Base-by-base conservation (phyloP, 2,888 invertebrate species). In the Cartodere bifasciata region DNA sequence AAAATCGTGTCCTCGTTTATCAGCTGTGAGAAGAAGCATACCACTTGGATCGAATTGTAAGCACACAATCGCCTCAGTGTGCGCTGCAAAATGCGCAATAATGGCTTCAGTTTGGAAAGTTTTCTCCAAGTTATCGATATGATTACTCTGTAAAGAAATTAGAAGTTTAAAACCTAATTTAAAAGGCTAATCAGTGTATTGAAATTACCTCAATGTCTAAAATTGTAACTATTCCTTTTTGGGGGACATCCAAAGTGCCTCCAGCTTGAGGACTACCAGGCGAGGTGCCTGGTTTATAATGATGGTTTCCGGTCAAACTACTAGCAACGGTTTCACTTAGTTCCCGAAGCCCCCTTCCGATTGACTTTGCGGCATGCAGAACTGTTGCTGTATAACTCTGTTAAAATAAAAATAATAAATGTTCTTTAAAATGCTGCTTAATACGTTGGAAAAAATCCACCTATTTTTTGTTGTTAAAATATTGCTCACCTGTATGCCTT, bases 1-100 rank as follows among this genome's bases (percentile, higher is more conserved):
- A 65, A 98, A 98, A 55, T 91, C 87, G 52, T 94, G 90, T 0
- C 94, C 95, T 13, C 86, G 72, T 44, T 79, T 77, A 58, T 94
- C 94, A 1, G 91, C 90, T 1, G 92, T 92, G 42, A 94, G 67
- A 23, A 95, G 65, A 35, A 95, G 60, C 64, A 85, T 75, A 25
- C 94, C 95, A 31, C 86, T 87, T 25, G 81, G 75, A 60, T 95
- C 92, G 58, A 94, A 94, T 50, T 80, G 73, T 65, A 95, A 68
- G 16, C 85, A 82, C 23, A 90, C 85, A 31, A 94, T 75, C 2
- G 92, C 85, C 46, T 88, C 87, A 2, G 75, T 75, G 58, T 92
- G 83, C 40, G 92, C 83, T 46, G 81, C 65, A 62, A 90, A 90
- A 60, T 91, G 90, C 23, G 88, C 88, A 20, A 90, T 69, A 20